Percentiles rank a stretch among this genome's conserved stretches.
Conservation (phyloP, 1,140 invertebrate species). For the Trachelipus rathkii region DNA sequence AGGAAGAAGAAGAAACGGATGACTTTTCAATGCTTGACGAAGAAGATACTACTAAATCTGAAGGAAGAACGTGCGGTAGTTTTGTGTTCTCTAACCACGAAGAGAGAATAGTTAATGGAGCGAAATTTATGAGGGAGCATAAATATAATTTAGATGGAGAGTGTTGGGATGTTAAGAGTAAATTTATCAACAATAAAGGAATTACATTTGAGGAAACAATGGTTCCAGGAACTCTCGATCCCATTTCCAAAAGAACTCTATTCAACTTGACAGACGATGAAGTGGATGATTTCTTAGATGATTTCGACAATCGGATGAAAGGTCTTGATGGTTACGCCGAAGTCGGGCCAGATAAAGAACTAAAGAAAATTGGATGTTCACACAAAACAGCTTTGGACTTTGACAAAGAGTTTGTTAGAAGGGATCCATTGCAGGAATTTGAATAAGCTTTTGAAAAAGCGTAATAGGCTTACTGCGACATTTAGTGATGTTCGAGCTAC, state of each 20-base stretch:
- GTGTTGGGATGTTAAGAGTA: background rate
- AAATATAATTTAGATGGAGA: background rate
- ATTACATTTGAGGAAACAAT: background rate
- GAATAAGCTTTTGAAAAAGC: no score
- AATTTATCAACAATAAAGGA: background rate
- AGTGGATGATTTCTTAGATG: background rate
- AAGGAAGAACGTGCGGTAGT: background rate
- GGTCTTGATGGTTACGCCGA: background rate
- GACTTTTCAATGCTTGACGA: no score
- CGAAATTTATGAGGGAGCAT: background rate
- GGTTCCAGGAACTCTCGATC: background rate
- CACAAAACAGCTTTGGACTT: background rate
- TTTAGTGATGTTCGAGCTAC: no score
- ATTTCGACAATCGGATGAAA: background rate
- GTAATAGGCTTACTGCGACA: no score
- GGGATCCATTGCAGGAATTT: no score
- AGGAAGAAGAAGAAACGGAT: no score
- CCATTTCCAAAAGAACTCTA: background rate
- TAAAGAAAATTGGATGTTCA: background rate
- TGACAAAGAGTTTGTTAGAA: background rate
- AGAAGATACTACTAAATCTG: no score
- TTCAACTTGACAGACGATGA: background rate
- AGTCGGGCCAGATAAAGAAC: background rate
- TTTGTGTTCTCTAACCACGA: background rate
- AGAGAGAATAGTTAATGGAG: background rate